Conservation (phyloP, 2,797 vertebrate genomes). For the Leucoraja ocellata region DNA sequence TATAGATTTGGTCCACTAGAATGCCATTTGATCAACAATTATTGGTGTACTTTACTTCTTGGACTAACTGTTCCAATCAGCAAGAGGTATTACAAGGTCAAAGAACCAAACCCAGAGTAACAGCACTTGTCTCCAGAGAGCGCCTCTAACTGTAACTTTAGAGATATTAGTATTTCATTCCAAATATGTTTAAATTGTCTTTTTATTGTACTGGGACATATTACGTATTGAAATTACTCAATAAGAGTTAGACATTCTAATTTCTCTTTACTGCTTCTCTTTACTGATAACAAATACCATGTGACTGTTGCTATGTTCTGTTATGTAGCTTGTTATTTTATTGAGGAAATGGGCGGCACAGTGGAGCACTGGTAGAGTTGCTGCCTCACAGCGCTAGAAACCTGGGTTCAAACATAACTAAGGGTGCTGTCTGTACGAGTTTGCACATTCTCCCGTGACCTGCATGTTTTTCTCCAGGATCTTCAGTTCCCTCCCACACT, state of each 20-base stretch:
- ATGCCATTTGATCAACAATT: not conserved
- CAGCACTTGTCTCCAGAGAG: not conserved
- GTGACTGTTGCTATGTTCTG: slow-evolving; percentile 16
- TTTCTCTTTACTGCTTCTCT: not conserved
- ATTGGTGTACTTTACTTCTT: not conserved
- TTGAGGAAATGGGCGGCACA: not conserved
- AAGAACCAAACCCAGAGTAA: not conserved
- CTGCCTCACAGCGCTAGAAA: no score
- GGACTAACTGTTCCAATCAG: not conserved
- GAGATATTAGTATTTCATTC: not conserved
- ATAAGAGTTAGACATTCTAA: not conserved
- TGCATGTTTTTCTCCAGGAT: no score
- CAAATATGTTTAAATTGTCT: slow-evolving; percentile 11
- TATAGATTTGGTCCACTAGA: not conserved
- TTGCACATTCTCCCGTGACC: no score
- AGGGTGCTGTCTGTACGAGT: no score
- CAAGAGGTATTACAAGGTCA: not conserved
- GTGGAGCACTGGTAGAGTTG: no score
- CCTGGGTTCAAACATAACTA: no score
- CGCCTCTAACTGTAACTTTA: not conserved
- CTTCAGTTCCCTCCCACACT: no score
- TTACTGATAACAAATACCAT: not conserved
- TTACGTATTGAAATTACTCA: not conserved
- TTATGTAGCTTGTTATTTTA: not conserved
- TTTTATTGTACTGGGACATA: not conserved